These are phyloP conservation scores for Villa cingulata DNA, from an alignment of 2,888 invertebrate species.

Conservation along the genomic window DNA sequence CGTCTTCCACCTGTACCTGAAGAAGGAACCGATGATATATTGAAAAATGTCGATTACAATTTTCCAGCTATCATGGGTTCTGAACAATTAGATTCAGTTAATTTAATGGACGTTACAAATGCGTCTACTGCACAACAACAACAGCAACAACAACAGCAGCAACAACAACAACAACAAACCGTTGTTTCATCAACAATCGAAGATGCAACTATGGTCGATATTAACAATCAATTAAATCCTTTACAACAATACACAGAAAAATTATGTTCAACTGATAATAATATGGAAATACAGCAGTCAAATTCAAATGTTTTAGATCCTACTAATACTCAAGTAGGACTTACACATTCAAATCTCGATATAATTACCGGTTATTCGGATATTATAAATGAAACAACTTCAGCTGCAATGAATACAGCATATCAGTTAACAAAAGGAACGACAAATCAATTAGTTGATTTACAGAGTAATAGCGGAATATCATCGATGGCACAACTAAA, in stretches of 20 bases:
- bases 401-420: background rate
- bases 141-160: slow-evolving; percentile 8
- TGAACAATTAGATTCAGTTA: slow-evolving; percentile 26
- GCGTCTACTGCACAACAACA: slow-evolving; percentile 14
- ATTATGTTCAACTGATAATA: slow-evolving; percentile 5
- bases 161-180: slow-evolving; percentile 5
- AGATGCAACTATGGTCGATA: slow-evolving; percentile 31
- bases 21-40: slow-evolving; percentile 44
- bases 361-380: slow-evolving; percentile 5
- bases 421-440: slow-evolving; percentile 7
- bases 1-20: slow-evolving; percentile 49
- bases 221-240: slow-evolving; percentile 26
- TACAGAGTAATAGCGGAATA: background rate
- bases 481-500: background rate
- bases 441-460: background rate
- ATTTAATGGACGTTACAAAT: slow-evolving; percentile 27
- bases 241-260: slow-evolving; percentile 21
- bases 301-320: background rate
- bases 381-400: slow-evolving; percentile 5
- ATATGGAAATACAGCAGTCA: slow-evolving; percentile 3
- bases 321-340: no score
- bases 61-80: slow-evolving; percentile 25
- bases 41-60: slow-evolving; percentile 36
- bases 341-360: slow-evolving; percentile 3
- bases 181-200: slow-evolving; percentile 14